phyloP scores from a whole-genome alignment of 2,888 invertebrate genomes.

The Drosophila buzzatii region DNA sequence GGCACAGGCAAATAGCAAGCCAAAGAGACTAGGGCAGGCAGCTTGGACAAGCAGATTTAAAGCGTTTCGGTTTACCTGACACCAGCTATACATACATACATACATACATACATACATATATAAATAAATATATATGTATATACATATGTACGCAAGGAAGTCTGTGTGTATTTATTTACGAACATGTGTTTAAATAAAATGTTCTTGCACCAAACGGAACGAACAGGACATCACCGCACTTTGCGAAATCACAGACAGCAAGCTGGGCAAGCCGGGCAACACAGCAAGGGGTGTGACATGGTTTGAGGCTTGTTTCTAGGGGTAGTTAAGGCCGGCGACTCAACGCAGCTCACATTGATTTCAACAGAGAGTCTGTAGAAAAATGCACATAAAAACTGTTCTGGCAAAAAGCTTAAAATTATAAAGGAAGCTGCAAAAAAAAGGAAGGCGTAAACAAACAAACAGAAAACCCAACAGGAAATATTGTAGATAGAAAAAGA shows the following conservation, averaged over 20 bases:
- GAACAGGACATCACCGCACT: constrained; percentile 67
- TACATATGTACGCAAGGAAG: background rate
- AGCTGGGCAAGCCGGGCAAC: constrained; percentile 21
- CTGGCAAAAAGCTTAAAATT: constrained; percentile 58
- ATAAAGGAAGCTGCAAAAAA: constrained; percentile 24
- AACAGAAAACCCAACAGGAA: constrained; percentile 3
- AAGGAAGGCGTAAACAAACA: constrained; percentile 3
- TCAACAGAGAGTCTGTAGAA: constrained; percentile 61
- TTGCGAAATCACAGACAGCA: constrained; percentile 65
- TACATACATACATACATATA: constrained; percentile 13
- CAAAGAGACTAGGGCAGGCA: constrained; percentile 32
- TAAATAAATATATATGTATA: constrained; percentile 1
- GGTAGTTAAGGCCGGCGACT: constrained; percentile 36
- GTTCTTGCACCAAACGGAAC: constrained; percentile 64
- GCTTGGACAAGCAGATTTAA: constrained; percentile 77
- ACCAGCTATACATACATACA: constrained; percentile 32
- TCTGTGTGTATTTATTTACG: constrained; percentile 34
- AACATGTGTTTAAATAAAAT: constrained; percentile 71
- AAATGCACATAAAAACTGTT: constrained; percentile 66
- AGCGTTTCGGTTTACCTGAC: constrained; percentile 70
- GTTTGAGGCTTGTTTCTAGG: background rate
- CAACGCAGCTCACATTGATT: constrained; percentile 67
- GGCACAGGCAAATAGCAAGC: constrained; percentile 60
- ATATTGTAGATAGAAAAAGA: background rate
- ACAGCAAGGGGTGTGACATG: background rate